phyloP scores from a whole-genome alignment of 2,888 invertebrate species.

The Drosophila barbarae region DNA sequence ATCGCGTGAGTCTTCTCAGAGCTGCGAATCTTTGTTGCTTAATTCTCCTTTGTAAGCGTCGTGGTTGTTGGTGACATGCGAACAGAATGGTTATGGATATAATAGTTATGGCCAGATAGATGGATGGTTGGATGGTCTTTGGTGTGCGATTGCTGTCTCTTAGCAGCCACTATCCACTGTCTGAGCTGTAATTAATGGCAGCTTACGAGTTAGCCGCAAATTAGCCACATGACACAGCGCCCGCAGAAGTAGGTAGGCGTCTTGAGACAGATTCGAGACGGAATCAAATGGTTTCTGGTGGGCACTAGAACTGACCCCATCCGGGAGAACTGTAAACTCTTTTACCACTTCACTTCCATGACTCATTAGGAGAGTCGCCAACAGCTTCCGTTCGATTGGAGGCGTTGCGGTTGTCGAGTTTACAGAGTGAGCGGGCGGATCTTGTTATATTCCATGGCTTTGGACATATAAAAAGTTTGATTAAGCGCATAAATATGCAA shows the following conservation, averaged over 20 bases:
- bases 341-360: slow-evolving; percentile 17
- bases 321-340: slow-evolving; percentile 26
- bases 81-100: slow-evolving; percentile 53
- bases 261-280: slow-evolving; percentile 17
- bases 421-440: slow-evolving; percentile 35
- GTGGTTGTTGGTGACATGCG: slow-evolving; percentile 35
- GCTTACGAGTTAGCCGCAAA: slow-evolving; percentile 60
- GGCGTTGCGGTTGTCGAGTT: slow-evolving; percentile 51
- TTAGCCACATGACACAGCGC: slow-evolving; percentile 58
- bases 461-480: slow-evolving; percentile 11
- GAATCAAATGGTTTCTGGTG: slow-evolving; percentile 14
- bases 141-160: slow-evolving; percentile 19
- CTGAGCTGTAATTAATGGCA: slow-evolving; percentile 62
- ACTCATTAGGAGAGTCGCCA: slow-evolving; percentile 7
- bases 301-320: slow-evolving; percentile 30
- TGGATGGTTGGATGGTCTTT: slow-evolving; percentile 6
- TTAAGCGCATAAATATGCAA: slow-evolving; percentile 15
- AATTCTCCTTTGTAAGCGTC: slow-evolving; percentile 35
- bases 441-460: slow-evolving; percentile 4
- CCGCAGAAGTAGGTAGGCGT: slow-evolving; percentile 23
- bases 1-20: slow-evolving; percentile 39
- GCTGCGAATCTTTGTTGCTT: slow-evolving; percentile 29
- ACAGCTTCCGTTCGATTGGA: slow-evolving; percentile 53
- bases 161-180: slow-evolving; percentile 38
- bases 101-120: slow-evolving; percentile 10